Percentiles rank a stretch among this genome's conserved stretches.
Conservation (phyloP, 2,113 vertebrate genomes). For the Archilochus colubris region DNA sequence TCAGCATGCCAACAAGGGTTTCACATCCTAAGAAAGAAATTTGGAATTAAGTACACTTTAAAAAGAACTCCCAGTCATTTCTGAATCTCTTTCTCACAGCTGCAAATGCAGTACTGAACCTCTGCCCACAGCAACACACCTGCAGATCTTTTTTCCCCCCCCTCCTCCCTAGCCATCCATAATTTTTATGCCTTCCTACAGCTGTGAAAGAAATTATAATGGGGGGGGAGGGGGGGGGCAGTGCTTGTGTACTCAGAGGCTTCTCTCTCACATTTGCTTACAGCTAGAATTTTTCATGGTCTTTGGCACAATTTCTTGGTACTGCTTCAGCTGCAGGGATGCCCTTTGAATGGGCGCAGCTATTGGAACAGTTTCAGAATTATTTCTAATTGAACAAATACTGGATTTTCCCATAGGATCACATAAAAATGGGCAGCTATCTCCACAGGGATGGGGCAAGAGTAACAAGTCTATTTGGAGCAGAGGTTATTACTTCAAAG, state of each 20-base stretch:
- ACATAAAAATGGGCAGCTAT: neutral
- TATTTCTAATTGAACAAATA: conserved; percentile 15
- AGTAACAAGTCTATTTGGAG: neutral
- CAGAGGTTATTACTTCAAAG: neutral
- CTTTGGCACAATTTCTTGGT: neutral
- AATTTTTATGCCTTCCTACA: conserved; percentile 56
- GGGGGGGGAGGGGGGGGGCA: neutral
- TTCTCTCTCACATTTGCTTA: neutral
- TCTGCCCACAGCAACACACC: neutral
- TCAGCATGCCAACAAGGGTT: neutral
- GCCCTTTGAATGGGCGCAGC: neutral
- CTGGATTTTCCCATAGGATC: neutral
- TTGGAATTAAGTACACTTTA: conserved; percentile 5
- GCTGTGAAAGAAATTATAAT: conserved; percentile 20
- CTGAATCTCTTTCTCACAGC: neutral
- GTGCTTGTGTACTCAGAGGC: neutral
- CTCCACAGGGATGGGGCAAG: neutral
- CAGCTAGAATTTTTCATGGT: conserved; percentile 45
- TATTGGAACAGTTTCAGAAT: conserved; percentile 10
- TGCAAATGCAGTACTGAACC: neutral
- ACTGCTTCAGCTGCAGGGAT: neutral
- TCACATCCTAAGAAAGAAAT: conserved; percentile 11
- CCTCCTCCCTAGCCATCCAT: neutral
- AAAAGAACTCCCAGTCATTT: conserved; percentile 17
- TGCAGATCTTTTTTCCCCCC: conserved; percentile 1